These are phyloP conservation scores for Tauraco erythrolophus DNA, from an alignment of 2,113 vertebrate species.

Conservation along the genomic window DNA sequence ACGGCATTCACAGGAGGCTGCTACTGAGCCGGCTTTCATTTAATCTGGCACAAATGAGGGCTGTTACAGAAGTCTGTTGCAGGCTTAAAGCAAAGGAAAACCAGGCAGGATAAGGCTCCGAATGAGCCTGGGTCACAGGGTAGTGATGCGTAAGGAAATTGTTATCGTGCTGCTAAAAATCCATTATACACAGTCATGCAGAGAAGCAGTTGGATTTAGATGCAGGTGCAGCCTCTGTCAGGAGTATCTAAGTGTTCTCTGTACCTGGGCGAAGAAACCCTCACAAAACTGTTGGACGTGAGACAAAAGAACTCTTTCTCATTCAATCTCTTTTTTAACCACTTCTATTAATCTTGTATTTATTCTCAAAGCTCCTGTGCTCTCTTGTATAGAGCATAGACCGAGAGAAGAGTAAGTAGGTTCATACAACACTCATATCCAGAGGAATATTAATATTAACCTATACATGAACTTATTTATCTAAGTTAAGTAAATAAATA, in stretches of 20 bases:
- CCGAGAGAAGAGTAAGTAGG: neutral
- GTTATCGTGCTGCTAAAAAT: constrained; percentile 14
- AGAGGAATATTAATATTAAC: neutral
- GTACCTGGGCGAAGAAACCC: neutral
- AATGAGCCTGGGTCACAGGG: neutral
- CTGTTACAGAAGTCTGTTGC: neutral
- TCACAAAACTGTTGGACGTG: neutral
- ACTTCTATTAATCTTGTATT: neutral
- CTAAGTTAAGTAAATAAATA: neutral
- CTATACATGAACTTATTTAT: neutral
- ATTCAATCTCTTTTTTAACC: neutral
- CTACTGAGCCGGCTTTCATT: neutral
- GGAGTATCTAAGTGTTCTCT: neutral
- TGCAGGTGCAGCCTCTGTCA: neutral
- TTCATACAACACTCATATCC: neutral
- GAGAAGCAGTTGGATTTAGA: neutral
- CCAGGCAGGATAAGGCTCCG: neutral
- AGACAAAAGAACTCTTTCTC: neutral
- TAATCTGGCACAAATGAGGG: neutral
- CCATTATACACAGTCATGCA: neutral
- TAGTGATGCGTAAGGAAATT: neutral
- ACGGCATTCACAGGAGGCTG: neutral
- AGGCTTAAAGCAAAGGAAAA: neutral
- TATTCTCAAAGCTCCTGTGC: neutral
- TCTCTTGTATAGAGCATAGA: neutral